Base-by-base conservation (phyloP, 2,797 vertebrate species). In the Scomberomorus guttatus region DNA sequence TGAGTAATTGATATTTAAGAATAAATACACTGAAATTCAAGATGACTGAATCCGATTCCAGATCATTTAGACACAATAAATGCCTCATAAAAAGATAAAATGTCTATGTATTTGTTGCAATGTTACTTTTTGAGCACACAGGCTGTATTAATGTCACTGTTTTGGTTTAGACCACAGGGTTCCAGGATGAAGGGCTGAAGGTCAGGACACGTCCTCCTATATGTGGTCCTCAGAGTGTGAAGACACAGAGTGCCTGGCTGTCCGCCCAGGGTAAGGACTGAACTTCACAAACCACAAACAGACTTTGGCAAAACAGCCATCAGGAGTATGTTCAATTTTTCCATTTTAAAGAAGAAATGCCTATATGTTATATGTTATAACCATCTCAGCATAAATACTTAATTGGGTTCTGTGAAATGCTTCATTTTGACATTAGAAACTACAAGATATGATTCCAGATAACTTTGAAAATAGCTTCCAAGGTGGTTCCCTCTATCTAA, bases 251-350 rank as follows among this genome's bases (percentile, higher is more conserved):
- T 70, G 88, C 81, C 69, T 96, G 95, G 92, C 93, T 90, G 50
- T 94, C 95, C 50, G 82, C 83, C 1, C 90, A 94, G 67, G 95
- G 98, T 99, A 89, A 95, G 94, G 76, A 59, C 73, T 10, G 6
- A 1, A 54, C 62, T 24, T 14, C 51, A 66, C 50, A 46, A 61
- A 61, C 42, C 25, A 12, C 13, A 72, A 67, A 62, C 20, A 58
- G 10, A 75, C 13, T 0, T 3, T 22, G 5, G 13, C 2, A 59
- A 73, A 81, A 48, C 34, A 25, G 0, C 5, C 4, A 0, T 65
- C 22, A 25, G 34, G 51, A 44, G 13, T 25, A 20, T 55, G 6
- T 48, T 18, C 18, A 48, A 48, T 34, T 1, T 18, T 46, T 46
- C 15, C 1, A 48, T 48, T 6, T 18, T 2, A 44, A 44, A 5